A percentile compares a stretch with the other conserved stretches of the same genome.
These are phyloP conservation scores for Vidua macroura DNA, from an alignment of 2,113 vertebrate species.

Conservation along the genomic window DNA sequence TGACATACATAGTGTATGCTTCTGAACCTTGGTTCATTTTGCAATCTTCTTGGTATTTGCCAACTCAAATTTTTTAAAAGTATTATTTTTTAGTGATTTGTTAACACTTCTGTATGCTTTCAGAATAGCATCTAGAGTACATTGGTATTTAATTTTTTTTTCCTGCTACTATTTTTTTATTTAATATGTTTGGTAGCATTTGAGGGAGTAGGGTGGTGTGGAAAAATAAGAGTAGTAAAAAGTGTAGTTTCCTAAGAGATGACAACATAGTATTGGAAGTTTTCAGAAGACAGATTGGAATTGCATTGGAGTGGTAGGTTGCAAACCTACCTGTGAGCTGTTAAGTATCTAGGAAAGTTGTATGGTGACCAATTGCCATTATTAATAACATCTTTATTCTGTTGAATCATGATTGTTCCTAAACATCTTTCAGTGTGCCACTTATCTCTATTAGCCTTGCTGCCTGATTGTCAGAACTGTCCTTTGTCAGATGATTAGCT, in stretches of 20 bases:
- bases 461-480: conserved; percentile 48
- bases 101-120: background rate
- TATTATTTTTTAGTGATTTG: background rate
- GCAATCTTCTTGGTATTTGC: background rate
- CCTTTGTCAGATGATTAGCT: conserved; percentile 48
- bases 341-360: conserved; percentile 6
- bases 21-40: background rate
- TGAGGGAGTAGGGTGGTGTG: accelerated
- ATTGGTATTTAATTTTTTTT: background rate
- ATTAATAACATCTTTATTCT: conserved; percentile 12
- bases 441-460: conserved; percentile 37
- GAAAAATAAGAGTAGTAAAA: background rate
- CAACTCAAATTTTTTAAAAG: background rate
- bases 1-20: background rate
- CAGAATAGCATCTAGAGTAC: background rate
- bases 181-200: background rate
- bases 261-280: background rate
- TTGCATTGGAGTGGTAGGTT: background rate
- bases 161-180: background rate
- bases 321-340: background rate
- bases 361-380: conserved; percentile 22
- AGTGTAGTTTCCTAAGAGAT: background rate
- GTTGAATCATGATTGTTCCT: conserved; percentile 24
- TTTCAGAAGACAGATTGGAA: background rate
- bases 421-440: conserved; percentile 22